Base-by-base conservation (phyloP, 2,888 invertebrate species). In the Synanthedon vespiformis region DNA sequence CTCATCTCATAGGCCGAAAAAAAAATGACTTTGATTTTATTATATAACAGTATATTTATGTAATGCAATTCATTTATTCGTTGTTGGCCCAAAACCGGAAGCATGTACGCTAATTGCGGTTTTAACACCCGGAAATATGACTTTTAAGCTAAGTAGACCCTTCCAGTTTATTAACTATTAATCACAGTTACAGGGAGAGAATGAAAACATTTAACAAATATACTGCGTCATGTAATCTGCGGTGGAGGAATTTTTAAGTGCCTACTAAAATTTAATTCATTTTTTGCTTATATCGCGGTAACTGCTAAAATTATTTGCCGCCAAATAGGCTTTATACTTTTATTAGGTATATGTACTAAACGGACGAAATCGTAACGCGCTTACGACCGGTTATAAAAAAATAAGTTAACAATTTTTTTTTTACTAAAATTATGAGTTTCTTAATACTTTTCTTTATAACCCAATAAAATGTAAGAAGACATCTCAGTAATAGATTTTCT, bases 391-490 rank as follows among this genome's bases (percentile, higher is more conserved):
- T 78, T 69, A 75, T 85, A 82, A 82, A 80, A 72, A 75, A 74
- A 62, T 67, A 69, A 71, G 62, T 70, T 70, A 68, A 77, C 74
- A 77, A 72, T 72, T 77, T 76, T 81, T 76, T 81, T 81, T 80
- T 80, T 83, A 77, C 75, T 79, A 79, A 84, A 80, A 84, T 85
- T 85, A 44, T 14, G 44, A 44, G 13, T 82, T 79, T 78, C 77
- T 78, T 82, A 81, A 82, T 73, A 79, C 80, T 74, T 79, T 67
- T 80, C 81, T 76, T 84, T 82, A 82, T 73, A 79, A 77, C 77
- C 77, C 76, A 80, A 81, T 83, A 78, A 74, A 73, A 65, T 69
- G 59, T 58, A 67, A 72, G 70, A 67, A 72, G 67, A 67, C 64
- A 71, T 68, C 68, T 68, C 71, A 72, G 72, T 79, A 78, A 77